Conservation (phyloP, 2,113 vertebrate genomes). For the Hiodon tergisus region DNA sequence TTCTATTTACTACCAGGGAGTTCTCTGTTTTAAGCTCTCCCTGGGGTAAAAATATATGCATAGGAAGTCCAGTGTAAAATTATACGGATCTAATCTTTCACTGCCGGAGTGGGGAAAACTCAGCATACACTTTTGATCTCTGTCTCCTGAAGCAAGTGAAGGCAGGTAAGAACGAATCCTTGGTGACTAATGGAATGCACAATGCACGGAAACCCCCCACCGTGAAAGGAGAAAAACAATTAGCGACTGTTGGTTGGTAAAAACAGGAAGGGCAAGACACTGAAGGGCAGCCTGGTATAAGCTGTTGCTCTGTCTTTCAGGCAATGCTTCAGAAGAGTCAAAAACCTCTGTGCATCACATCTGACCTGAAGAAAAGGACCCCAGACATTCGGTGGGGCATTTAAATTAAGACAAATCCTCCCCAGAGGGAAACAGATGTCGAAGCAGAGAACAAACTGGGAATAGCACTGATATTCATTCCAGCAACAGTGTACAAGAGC, state of each 20-base stretch:
- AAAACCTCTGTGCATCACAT: slow-evolving; percentile 7
- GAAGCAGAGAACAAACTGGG: slow-evolving; percentile 6
- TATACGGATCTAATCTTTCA: slow-evolving; percentile 37
- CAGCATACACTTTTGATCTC: slow-evolving; percentile 19
- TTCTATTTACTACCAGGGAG: slow-evolving; percentile 39
- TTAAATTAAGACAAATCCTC: slow-evolving; percentile 13
- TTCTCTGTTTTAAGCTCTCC: slow-evolving; percentile 24
- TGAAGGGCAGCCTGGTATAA: neutral
- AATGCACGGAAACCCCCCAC: neutral
- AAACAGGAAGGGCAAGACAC: slow-evolving; percentile 10
- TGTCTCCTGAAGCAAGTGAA: slow-evolving; percentile 11
- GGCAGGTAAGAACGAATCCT: slow-evolving; percentile 27
- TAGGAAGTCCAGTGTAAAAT: slow-evolving; percentile 39
- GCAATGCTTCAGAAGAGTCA: neutral
- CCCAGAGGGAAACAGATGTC: slow-evolving; percentile 13
- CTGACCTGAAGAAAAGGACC: slow-evolving; percentile 18
- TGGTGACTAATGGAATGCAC: slow-evolving; percentile 17
- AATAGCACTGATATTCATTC: slow-evolving; percentile 5
- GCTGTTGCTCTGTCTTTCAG: slow-evolving; percentile 1
- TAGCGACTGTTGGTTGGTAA: slow-evolving; percentile 24
- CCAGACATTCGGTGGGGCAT: neutral
- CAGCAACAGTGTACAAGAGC: neutral
- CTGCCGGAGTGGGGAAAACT: slow-evolving; percentile 10
- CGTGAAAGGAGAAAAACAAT: neutral
- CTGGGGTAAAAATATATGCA: slow-evolving; percentile 32